Evolutionary conservation across 2,113 vertebrate genomes (phyloP), one percentile per base, ranked within the genome.

Genomic region (Willisornis vidua): DNA sequence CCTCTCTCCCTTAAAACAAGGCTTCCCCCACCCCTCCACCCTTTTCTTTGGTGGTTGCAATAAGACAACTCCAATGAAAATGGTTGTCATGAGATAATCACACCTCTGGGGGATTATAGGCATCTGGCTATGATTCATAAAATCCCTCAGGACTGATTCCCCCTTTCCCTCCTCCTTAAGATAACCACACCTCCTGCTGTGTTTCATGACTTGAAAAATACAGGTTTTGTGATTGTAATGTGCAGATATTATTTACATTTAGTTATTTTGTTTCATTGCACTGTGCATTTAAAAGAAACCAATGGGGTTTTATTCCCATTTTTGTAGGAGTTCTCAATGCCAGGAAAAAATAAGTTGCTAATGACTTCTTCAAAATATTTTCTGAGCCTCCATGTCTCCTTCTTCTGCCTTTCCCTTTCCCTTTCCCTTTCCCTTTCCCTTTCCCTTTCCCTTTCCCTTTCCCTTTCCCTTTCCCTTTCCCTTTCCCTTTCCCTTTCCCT

Each of bases 71-170:
- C 88, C 94, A 95, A 52, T 68, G 62, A 71, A 95, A 66, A 63
- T 79, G 49, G 73, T 72, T 93, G 73, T 45, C 87, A 55, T 59
- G 88, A 93, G 92, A 94, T 96, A 97, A 97, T 96, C 79, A 96
- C 87, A 89, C 94, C 96, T 97, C 91, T 94, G 76, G 75, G 94
- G 92, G 88, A 97, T 88, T 92, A 74, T 46, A 94, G 63, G 73
- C 92, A 90, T 96, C 95, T 96, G 93, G 79, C 93, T 93, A 84
- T 78, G 82, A 89, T 95, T 97, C 93, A 95, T 48, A 88, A 97
- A 96, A 91, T 86, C 95, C 88, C 71, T 35, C 83, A 92, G 45
- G 81, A 96, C 39, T 95, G 68, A 90, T 87, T 66, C 48, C 48
- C 25, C 51, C 66, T 76, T 87, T 95, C 75, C 62, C 79, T 87